Percentiles rank a stretch among this genome's conserved stretches.
Conservation (phyloP, 2,888 invertebrate species). For the Sylvicola cinctus region DNA sequence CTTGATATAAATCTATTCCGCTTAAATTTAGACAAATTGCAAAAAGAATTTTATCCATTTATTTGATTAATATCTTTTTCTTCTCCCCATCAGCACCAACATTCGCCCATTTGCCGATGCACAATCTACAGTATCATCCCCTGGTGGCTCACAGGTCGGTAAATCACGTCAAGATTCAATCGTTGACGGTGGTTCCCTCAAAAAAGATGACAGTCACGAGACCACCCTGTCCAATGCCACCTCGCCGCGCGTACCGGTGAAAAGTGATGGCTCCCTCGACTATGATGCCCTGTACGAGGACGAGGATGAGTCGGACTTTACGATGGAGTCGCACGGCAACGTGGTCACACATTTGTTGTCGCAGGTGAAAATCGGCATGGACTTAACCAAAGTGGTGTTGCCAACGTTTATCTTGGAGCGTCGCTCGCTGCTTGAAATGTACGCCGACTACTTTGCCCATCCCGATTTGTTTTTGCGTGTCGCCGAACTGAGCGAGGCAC, state of each 20-base stretch:
- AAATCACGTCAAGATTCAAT: not conserved
- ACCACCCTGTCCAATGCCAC: too few species aligned
- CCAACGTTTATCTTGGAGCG: slow-evolving; percentile 97
- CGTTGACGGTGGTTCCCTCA: not conserved
- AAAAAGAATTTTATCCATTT: too few species aligned
- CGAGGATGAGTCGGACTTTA: slow-evolving; percentile 70
- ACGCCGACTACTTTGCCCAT: slow-evolving; percentile 99
- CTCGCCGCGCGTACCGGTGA: slow-evolving; percentile 24
- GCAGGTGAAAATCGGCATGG: slow-evolving; percentile 99
- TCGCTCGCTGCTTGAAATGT: slow-evolving; percentile 96
- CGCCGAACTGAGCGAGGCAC: slow-evolving; percentile 66
- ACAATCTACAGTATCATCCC: too few species aligned
- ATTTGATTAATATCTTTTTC: too few species aligned
- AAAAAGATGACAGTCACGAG: slow-evolving; percentile 2
- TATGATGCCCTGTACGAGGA: slow-evolving; percentile 82
- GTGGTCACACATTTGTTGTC: slow-evolving; percentile 92
- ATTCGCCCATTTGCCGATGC: slow-evolving; percentile 7
- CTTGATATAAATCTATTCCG: too few species aligned
- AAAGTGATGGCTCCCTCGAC: slow-evolving; percentile 52
- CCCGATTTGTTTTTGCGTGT: slow-evolving; percentile 89
- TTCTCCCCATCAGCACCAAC: slow-evolving; percentile 8
- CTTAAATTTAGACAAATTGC: too few species aligned
- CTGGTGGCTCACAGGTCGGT: not conserved
- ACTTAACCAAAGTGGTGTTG: slow-evolving; percentile 88
- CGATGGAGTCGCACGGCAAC: slow-evolving; percentile 91